Percentiles rank a stretch among this genome's conserved stretches.
Evolutionary conservation across 1,140 invertebrate genomes (phyloP).

Genomic region (Eueides isabella): DNA sequence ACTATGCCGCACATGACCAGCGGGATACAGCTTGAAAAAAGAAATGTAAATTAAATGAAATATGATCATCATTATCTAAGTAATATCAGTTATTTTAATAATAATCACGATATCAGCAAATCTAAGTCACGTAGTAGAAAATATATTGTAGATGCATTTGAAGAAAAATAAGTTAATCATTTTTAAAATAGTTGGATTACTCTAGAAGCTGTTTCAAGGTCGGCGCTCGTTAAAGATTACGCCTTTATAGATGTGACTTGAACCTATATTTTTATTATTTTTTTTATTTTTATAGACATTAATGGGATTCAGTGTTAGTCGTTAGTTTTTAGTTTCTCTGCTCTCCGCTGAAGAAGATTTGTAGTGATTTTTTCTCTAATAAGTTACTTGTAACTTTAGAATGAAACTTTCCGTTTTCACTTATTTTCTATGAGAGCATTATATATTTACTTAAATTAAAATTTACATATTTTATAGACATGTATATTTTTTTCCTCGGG

Average conservation of each 20-base stretch:
- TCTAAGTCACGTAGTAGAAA: conserved; percentile 31
- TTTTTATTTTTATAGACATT: neutral
- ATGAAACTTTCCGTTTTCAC: too few relatives aligned
- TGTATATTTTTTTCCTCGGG: too few relatives aligned
- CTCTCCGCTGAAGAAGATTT: neutral
- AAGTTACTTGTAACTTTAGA: too few relatives aligned
- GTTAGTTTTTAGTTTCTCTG: neutral
- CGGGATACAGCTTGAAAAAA: neutral
- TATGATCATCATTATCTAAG: neutral
- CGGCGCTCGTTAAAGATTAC: conserved; percentile 51
- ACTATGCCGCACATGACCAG: too few relatives aligned
- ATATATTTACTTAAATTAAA: too few relatives aligned
- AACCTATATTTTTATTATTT: neutral
- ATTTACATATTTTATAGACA: too few relatives aligned
- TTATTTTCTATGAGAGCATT: too few relatives aligned
- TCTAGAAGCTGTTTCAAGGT: conserved; percentile 70
- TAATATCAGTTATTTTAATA: neutral
- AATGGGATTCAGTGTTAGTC: neutral
- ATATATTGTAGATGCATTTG: conserved; percentile 42
- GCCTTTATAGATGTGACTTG: conserved; percentile 1
- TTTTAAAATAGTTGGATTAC: conserved; percentile 50
- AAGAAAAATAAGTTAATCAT: conserved; percentile 61
- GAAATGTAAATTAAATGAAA: neutral
- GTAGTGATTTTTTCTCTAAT: too few relatives aligned
- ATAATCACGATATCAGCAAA: conserved; percentile 16